These are phyloP conservation scores for Siniperca undulata DNA, from an alignment of 2,797 vertebrate species.

Conservation along the genomic window DNA sequence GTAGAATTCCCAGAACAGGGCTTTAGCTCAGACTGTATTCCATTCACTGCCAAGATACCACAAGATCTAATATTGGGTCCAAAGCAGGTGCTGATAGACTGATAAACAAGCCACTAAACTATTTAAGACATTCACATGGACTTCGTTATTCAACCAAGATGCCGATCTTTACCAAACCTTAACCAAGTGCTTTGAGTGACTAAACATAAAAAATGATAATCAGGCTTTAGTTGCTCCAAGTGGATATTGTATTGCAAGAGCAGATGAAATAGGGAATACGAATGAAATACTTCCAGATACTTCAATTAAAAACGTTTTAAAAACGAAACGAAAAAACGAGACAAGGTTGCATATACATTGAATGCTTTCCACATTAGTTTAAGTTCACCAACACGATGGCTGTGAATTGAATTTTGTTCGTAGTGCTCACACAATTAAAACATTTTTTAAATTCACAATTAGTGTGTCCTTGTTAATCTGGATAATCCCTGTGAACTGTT, in stretches of 20 bases:
- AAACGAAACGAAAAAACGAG: no score
- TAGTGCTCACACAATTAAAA: background rate
- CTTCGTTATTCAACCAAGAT: no score
- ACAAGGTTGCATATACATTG: background rate
- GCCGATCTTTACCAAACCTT: no score
- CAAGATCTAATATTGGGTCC: slow-evolving; percentile 63
- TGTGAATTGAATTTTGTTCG: background rate
- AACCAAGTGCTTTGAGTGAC: no score
- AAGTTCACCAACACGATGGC: background rate
- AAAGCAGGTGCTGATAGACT: slow-evolving; percentile 60
- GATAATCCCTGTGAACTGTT: background rate
- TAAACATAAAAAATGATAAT: no score
- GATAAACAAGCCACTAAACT: slow-evolving; percentile 60
- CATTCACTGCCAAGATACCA: slow-evolving; percentile 58
- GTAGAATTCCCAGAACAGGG: slow-evolving; percentile 78
- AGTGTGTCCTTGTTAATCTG: background rate
- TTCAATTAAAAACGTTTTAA: background rate
- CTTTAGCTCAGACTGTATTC: slow-evolving; percentile 64
- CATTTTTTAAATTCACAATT: background rate
- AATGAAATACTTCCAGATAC: no score
- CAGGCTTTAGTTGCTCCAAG: no score
- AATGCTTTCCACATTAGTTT: background rate
- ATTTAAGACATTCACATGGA: slow-evolving; percentile 43
- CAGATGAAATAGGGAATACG: no score
- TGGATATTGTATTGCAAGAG: no score